Evolutionary conservation across 1,140 invertebrate species (phyloP).

Genomic region (Uloborus diversus): DNA sequence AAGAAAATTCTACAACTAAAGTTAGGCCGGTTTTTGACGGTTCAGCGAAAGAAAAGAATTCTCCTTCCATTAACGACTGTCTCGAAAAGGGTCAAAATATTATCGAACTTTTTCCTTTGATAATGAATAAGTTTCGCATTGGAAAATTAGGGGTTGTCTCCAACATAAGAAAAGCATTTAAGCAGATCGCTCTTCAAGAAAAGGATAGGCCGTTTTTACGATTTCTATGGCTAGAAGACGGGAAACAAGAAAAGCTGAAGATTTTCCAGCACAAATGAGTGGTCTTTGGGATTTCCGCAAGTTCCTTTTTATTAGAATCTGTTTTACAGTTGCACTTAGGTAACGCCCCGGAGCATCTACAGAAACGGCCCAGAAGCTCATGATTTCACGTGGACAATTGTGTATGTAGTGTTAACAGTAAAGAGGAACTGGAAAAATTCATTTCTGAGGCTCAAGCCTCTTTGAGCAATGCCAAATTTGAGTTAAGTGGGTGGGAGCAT

Average conservation of each 20-base stretch:
- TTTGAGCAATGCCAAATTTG: neutral
- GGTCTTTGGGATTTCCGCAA: neutral
- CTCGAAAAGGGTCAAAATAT: conserved; percentile 27
- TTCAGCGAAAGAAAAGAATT: conserved; percentile 12
- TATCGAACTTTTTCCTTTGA: conserved; percentile 46
- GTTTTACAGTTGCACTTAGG: neutral
- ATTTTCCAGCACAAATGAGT: neutral
- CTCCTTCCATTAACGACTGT: conserved; percentile 24
- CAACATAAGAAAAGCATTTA: neutral
- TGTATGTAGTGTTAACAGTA: neutral
- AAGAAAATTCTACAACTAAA: conserved; percentile 49
- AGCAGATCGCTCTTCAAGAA: conserved; percentile 1
- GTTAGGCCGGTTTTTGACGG: conserved; percentile 40
- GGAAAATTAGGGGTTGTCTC: neutral
- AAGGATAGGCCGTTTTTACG: neutral
- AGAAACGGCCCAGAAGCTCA: no score
- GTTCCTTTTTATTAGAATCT: neutral
- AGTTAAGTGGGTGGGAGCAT: neutral
- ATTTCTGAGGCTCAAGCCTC: neutral
- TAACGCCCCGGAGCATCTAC: neutral
- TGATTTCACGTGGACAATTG: conserved; percentile 27
- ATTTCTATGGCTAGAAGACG: neutral
- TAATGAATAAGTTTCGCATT: conserved; percentile 56
- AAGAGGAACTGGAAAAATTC: neutral
- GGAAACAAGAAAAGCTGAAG: neutral